These are phyloP conservation scores for Thryonomys swinderianus DNA, from an alignment of 2,113 vertebrate species.

Conservation along the genomic window DNA sequence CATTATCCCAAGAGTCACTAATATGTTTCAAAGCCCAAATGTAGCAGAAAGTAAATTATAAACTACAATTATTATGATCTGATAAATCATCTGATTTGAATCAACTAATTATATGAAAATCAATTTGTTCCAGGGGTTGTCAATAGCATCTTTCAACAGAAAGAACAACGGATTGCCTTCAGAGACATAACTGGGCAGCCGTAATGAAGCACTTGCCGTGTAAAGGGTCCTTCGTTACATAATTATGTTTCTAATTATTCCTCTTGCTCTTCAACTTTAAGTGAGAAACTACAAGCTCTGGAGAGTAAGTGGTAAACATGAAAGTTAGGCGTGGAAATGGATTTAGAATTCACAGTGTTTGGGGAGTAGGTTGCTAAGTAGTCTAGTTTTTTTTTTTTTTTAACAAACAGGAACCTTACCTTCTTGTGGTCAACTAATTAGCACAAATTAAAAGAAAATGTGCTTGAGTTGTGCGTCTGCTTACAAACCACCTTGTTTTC, in stretches of 20 bases:
- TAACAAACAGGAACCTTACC: not conserved
- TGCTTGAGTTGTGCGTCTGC: not conserved
- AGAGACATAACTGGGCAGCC: not conserved
- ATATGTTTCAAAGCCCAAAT: not conserved
- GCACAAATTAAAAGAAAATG: conserved; percentile 46
- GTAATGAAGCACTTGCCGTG: not conserved
- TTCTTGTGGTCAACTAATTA: not conserved
- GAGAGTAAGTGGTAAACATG: not conserved
- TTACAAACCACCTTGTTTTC: conserved; percentile 49
- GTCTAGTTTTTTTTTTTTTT: conserved; percentile 38
- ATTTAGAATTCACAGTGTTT: not conserved
- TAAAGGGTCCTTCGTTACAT: not conserved
- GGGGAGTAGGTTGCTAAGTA: not conserved
- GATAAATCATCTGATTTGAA: conserved; percentile 75
- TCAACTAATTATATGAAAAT: conserved; percentile 75
- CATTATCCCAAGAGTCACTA: not conserved
- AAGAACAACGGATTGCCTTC: not conserved
- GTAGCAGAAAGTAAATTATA: not conserved
- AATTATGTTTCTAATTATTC: conserved; percentile 37
- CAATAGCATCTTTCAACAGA: conserved; percentile 49
- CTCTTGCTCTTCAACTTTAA: conserved; percentile 23
- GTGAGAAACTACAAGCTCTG: not conserved
- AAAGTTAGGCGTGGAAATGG: not conserved
- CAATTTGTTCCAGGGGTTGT: conserved; percentile 53
- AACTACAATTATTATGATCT: conserved; percentile 56